phyloP scores from a whole-genome alignment of 2,888 invertebrate genomes.

The Chorisops tibialis region DNA sequence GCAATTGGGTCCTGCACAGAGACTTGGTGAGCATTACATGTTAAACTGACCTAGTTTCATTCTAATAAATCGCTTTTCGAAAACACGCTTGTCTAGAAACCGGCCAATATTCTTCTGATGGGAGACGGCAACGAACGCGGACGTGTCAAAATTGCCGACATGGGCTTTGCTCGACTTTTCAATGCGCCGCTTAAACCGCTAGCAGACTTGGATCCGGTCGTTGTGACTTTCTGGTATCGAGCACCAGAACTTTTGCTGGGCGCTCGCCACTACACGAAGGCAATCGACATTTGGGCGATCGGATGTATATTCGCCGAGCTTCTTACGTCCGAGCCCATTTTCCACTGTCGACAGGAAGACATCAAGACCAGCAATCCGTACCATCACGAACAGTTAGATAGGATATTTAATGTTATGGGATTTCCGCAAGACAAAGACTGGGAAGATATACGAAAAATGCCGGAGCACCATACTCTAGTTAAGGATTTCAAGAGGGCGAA shows the following conservation, averaged over 20 bases:
- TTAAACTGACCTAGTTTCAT: too few relatives aligned
- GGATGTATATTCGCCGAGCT: slow-evolving; percentile 99
- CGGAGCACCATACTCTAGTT: slow-evolving; percentile 90
- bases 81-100: too few relatives aligned
- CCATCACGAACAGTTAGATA: slow-evolving; percentile 96
- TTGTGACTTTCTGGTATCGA: slow-evolving; percentile 99
- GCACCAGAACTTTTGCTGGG: slow-evolving; percentile 93
- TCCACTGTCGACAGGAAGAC: slow-evolving; percentile 98
- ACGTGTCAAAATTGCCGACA: slow-evolving; percentile 96
- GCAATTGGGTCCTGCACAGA: slow-evolving; percentile 97
- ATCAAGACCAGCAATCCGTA: slow-evolving; percentile 99
- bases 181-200: slow-evolving; percentile 96
- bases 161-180: slow-evolving; percentile 98
- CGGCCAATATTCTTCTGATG: slow-evolving; percentile 99
- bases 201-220: slow-evolving; percentile 97
- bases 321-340: slow-evolving; percentile 98
- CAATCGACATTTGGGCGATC: slow-evolving; percentile 98
- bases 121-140: slow-evolving; percentile 97
- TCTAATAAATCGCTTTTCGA: too few relatives aligned
- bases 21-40: slow-evolving; percentile 72
- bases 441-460: slow-evolving; percentile 99
- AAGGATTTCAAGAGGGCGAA: slow-evolving; percentile 95
- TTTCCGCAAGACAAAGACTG: slow-evolving; percentile 96
- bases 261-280: slow-evolving; percentile 96
- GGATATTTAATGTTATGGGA: slow-evolving; percentile 99